Evolutionary conservation across 2,888 invertebrate species (phyloP).

Genomic region (Therioaphis trifolii): DNA sequence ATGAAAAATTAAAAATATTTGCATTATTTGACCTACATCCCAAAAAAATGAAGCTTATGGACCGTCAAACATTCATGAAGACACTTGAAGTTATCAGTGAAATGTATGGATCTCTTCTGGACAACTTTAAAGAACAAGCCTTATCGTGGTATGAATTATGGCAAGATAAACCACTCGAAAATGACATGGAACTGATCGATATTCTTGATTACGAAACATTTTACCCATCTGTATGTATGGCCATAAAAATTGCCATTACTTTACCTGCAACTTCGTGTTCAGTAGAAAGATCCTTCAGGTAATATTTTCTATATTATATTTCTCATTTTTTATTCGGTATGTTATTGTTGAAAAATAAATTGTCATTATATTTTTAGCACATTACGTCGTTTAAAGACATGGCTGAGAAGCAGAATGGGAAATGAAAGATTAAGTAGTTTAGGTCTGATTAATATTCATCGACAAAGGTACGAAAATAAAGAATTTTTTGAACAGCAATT

Average conservation of each 20-base stretch:
- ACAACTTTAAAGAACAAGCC: too few relatives aligned
- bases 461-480: too few relatives aligned
- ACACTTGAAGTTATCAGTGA: too few relatives aligned
- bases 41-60: too few relatives aligned
- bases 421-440: constrained; percentile 8
- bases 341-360: not conserved
- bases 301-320: too few relatives aligned
- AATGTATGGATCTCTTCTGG: constrained; percentile 2
- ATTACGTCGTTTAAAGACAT: too few relatives aligned
- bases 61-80: too few relatives aligned
- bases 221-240: not conserved
- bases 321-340: not conserved
- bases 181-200: not conserved
- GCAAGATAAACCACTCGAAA: not conserved
- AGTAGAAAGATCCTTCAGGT: too few relatives aligned
- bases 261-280: constrained; percentile 2
- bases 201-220: constrained; percentile 15
- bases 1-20: constrained; percentile 15
- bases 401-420: too few relatives aligned
- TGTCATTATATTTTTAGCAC: constrained; percentile 4
- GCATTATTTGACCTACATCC: too few relatives aligned
- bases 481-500: too few relatives aligned
- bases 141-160: too few relatives aligned
- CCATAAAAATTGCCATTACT: not conserved
- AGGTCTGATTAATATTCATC: not conserved